Conservation (phyloP, 2,797 vertebrate genomes). For the Heliangelus exortis region DNA sequence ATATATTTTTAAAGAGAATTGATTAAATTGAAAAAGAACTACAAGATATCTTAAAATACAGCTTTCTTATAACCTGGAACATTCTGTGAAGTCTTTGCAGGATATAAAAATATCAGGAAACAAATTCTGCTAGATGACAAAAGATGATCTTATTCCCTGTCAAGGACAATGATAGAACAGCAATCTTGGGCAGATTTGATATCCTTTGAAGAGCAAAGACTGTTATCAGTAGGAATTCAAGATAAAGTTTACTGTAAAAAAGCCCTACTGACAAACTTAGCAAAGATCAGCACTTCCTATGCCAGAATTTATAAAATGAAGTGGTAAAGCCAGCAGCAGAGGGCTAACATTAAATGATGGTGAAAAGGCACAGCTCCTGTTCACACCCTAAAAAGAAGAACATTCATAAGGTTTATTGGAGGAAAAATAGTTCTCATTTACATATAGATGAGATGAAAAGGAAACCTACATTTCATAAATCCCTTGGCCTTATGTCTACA, state of each 20-base stretch:
- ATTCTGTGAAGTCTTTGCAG: not conserved
- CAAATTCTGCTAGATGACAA: not conserved
- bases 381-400: not conserved
- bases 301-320: not conserved
- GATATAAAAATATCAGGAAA: slow-evolving; percentile 8
- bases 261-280: slow-evolving; percentile 4
- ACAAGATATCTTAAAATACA: not conserved
- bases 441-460: not conserved
- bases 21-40: not conserved
- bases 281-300: slow-evolving; percentile 4
- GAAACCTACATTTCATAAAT: slow-evolving; percentile 15
- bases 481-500: not conserved
- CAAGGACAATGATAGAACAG: not conserved
- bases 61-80: not conserved
- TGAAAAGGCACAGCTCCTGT: not conserved
- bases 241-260: slow-evolving; percentile 49
- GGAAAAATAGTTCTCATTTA: not conserved
- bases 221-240: slow-evolving; percentile 43
- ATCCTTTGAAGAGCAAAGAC: slow-evolving; percentile 24
- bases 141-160: slow-evolving; percentile 22
- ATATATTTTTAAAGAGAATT: not conserved
- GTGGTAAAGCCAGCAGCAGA: not conserved
- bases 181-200: slow-evolving; percentile 16
- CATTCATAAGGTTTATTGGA: not conserved
- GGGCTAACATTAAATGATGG: not conserved